Percentiles rank a stretch among this genome's conserved stretches.
phyloP scores from a whole-genome alignment of 2,113 vertebrate genomes.

The Mesembrinibis cayennensis region DNA sequence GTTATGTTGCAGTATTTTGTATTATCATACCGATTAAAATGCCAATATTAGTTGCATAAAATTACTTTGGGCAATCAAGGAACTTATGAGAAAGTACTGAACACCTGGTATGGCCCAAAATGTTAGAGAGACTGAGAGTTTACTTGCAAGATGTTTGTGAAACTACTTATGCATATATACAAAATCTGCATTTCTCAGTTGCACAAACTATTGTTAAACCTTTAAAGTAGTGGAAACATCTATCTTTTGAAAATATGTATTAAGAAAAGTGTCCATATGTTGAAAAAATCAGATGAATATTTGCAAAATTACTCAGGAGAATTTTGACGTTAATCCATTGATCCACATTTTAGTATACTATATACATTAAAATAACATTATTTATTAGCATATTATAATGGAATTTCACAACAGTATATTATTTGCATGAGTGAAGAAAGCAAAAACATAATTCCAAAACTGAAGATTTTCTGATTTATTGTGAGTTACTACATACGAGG shows the following conservation, averaged over 20 bases:
- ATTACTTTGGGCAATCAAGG: constrained; percentile 19
- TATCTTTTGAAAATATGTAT: background rate
- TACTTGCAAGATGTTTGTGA: constrained; percentile 48
- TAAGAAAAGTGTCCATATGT: constrained; percentile 13
- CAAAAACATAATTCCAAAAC: background rate
- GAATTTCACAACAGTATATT: background rate
- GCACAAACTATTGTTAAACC: background rate
- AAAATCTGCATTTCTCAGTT: constrained; percentile 45
- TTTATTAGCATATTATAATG: background rate
- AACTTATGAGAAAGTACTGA: background rate
- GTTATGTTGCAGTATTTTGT: constrained; percentile 24
- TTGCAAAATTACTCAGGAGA: background rate
- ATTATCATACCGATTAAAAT: constrained; percentile 23
- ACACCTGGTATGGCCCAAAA: constrained; percentile 4
- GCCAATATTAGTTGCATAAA: constrained; percentile 23
- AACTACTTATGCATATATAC: constrained; percentile 32
- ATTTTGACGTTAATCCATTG: constrained; percentile 2
- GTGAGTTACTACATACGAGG: background rate
- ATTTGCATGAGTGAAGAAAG: background rate
- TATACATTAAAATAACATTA: background rate
- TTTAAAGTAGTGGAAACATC: constrained; percentile 42
- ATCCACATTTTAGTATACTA: background rate
- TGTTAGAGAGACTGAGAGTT: background rate
- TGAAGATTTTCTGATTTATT: background rate
- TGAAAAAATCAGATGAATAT: constrained; percentile 35